phyloP scores from a whole-genome alignment of 2,113 vertebrate species.

The Clarias gariepinus region DNA sequence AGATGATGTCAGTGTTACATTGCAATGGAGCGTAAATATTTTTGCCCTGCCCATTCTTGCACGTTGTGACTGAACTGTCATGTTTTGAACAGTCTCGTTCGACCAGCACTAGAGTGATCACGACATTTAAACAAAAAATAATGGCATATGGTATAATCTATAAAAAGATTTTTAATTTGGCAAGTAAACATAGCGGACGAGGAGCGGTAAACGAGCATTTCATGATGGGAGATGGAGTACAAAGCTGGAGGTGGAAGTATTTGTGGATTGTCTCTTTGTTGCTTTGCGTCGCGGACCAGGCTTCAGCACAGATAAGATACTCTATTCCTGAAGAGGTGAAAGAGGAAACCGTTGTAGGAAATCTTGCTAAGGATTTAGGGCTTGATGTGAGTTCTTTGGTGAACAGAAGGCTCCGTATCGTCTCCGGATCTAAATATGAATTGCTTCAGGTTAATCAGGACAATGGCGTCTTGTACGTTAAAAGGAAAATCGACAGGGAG shows the following conservation, averaged over 20 bases:
- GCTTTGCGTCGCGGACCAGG: conserved; percentile 30
- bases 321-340: conserved; percentile 64
- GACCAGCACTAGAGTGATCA: conserved; percentile 1
- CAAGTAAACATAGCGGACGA: background rate
- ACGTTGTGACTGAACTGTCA: conserved; percentile 14
- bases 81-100: background rate
- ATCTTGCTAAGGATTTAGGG: conserved; percentile 76
- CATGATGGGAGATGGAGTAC: conserved; percentile 38
- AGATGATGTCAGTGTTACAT: conserved; percentile 48
- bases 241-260: conserved; percentile 39
- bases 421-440: conserved; percentile 63
- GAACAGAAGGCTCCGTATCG: conserved; percentile 70
- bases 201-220: background rate
- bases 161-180: background rate
- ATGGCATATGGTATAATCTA: background rate
- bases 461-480: conserved; percentile 63
- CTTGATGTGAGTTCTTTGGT: conserved; percentile 68
- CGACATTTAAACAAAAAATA: background rate
- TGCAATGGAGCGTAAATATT: background rate
- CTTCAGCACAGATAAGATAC: conserved; percentile 64
- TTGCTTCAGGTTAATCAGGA: conserved; percentile 66
- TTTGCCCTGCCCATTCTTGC: conserved; percentile 23
- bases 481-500: conserved; percentile 57
- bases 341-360: conserved; percentile 72
- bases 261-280: conserved; percentile 45